Evolutionary conservation across 2,888 invertebrate species (phyloP).

Genomic region (Drosophila antonietae): DNA sequence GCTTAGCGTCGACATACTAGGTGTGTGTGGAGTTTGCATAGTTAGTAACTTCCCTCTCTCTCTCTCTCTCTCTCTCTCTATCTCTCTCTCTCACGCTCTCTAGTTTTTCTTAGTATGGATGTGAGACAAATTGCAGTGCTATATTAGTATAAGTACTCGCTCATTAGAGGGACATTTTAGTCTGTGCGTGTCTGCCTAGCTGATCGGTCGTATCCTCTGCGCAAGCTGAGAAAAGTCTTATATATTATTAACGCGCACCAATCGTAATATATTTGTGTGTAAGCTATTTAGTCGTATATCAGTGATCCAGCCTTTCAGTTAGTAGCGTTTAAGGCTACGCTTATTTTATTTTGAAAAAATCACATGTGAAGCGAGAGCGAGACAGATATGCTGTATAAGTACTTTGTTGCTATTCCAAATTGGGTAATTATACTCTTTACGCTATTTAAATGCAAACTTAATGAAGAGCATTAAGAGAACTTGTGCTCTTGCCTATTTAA

Average conservation of each 20-base stretch:
- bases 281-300: not conserved
- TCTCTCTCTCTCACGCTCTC: not conserved
- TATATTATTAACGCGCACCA: not conserved
- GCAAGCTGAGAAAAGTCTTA: not conserved
- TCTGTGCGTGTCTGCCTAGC: not conserved
- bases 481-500: not conserved
- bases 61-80: not conserved
- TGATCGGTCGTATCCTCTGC: not conserved
- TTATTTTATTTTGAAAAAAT: too few relatives aligned
- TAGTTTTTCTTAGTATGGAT: not conserved
- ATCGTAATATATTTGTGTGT: not conserved
- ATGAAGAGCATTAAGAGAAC: not conserved
- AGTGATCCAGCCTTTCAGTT: not conserved
- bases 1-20: not conserved
- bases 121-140: not conserved
- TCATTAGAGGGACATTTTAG: slow-evolving; percentile 1
- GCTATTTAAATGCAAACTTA: too few relatives aligned
- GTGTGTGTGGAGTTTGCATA: not conserved
- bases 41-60: not conserved
- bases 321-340: too few relatives aligned
- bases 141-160: not conserved
- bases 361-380: not conserved
- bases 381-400: too few relatives aligned
- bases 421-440: slow-evolving; percentile 3
- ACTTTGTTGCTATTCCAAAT: not conserved